Evolutionary conservation across 2,797 vertebrate species (phyloP), one percentile per base, ranked within the genome.

Genomic region (Fistularia commersonii): DNA sequence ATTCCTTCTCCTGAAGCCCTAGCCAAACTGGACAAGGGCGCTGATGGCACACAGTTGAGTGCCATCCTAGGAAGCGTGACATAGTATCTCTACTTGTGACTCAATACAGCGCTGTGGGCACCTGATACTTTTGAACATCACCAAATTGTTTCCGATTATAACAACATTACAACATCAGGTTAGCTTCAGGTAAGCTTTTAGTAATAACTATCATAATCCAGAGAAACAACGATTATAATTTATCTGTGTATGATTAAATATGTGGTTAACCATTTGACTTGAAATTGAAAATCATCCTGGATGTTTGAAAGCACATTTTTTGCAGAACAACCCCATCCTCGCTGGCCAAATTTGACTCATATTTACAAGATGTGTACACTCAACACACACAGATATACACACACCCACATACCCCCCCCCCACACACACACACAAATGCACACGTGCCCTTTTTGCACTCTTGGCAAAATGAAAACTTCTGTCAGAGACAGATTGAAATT

Each of bases 381-480:
- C 12, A 41, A 37, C 12, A 40, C 45, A 47, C 33, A 57, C 31
- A 66, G 40, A 54, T 45, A 55, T 46, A 58, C 64, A 62, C 52
- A 54, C 35, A 23, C 47, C 23, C 64, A 23, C 23, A 23, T 4
- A 23, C 23, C 23, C 23, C 23, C 4, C 4, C 23, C 23, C 23
- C 23, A 53, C 48, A 58, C 64, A 62, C 52, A 52, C 35, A 32
- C 47, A 23, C 64, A 12, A 42, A 39, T 64, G 35, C 72, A 23
- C 23, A 23, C 23, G 2, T 23, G 23, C 66, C 80, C 73, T 81
- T 89, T 89, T 74, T 90, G 88, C 88, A 84, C 81, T 87, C 85
- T 80, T 88, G 87, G 84, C 84, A 88, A 89, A 90, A 90, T 85
- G 83, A 89, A 90, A 91, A 90, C 84, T 89, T 90, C 87, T 88